These are phyloP conservation scores for Drosophila tani DNA, from an alignment of 1,140 invertebrate genomes.

Conservation along the genomic window DNA sequence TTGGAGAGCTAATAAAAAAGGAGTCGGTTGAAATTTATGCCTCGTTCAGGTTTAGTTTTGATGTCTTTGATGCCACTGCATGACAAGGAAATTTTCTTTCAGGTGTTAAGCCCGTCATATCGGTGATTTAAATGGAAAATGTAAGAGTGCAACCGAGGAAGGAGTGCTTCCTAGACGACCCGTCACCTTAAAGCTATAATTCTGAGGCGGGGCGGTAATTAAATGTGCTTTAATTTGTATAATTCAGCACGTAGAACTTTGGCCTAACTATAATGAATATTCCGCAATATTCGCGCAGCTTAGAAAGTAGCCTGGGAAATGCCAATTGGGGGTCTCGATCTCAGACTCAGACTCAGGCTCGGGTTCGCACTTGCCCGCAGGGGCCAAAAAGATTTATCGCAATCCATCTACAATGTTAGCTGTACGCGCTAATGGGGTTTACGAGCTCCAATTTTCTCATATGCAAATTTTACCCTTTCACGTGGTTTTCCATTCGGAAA, in stretches of 20 bases:
- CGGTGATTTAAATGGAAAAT: conserved; percentile 64
- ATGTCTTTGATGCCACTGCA: conserved; percentile 75
- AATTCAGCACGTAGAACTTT: conserved; percentile 58
- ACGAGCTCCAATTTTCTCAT: conserved; percentile 52
- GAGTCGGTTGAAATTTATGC: conserved; percentile 66
- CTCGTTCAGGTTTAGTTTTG: conserved; percentile 77
- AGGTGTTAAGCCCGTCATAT: conserved; percentile 22
- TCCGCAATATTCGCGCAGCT: conserved; percentile 45
- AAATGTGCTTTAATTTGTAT: conserved; percentile 73
- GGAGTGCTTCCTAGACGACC: conserved; percentile 24
- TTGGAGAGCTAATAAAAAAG: conserved; percentile 29
- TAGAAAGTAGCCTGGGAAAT: conserved; percentile 66
- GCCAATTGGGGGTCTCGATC: conserved; percentile 61
- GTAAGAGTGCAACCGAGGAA: neutral
- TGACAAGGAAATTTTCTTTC: conserved; percentile 40
- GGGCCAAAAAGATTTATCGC: conserved; percentile 60
- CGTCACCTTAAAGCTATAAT: conserved; percentile 72
- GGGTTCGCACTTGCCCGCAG: conserved; percentile 9
- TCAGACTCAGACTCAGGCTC: conserved; percentile 1
- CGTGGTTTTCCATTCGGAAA: conserved; percentile 5
- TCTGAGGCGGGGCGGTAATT: conserved; percentile 47
- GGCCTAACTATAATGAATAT: conserved; percentile 58
- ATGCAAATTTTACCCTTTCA: conserved; percentile 53
- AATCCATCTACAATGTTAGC: conserved; percentile 53
- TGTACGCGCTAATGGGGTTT: conserved; percentile 44